These are phyloP conservation scores for Sapajus apella DNA, from an alignment of 2,113 vertebrate genomes.

Conservation along the genomic window DNA sequence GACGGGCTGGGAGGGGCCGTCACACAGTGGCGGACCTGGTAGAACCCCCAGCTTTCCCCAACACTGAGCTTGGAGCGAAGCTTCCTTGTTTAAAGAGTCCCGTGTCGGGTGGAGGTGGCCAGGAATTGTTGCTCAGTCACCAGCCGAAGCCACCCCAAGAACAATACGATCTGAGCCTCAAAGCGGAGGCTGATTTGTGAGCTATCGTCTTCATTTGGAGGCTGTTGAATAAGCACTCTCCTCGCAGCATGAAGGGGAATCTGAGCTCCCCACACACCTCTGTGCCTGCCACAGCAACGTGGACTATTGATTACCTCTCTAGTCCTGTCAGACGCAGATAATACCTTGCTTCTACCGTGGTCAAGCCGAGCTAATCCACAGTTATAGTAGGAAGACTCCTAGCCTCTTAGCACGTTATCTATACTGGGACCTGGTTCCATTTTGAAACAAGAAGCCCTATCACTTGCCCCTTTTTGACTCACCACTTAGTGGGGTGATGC, in stretches of 20 bases:
- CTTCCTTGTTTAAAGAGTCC: fast-evolving
- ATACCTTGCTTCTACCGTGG: too few species aligned
- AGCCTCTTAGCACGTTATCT: fast-evolving
- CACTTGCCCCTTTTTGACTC: neutral
- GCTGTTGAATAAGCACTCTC: neutral
- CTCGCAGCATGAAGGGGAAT: too few species aligned
- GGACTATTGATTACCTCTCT: fast-evolving
- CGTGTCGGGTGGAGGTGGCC: fast-evolving
- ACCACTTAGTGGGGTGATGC: fast-evolving
- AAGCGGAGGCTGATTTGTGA: neutral
- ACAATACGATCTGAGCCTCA: neutral
- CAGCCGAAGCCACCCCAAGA: neutral
- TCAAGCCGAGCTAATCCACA: neutral
- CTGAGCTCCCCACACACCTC: neutral
- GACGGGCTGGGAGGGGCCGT: fast-evolving
- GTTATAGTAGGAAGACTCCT: neutral
- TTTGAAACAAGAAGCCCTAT: neutral
- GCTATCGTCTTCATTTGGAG: neutral
- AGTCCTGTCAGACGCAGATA: fast-evolving
- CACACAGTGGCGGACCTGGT: too few species aligned
- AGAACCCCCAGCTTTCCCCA: too few species aligned
- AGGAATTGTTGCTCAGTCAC: neutral
- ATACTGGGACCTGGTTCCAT: neutral
- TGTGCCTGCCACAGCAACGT: fast-evolving
- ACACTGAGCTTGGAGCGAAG: neutral